Percentiles rank a stretch among this genome's conserved stretches.
Evolutionary conservation across 2,113 vertebrate species (phyloP).

Genomic region (Saimiri boliviensis): DNA sequence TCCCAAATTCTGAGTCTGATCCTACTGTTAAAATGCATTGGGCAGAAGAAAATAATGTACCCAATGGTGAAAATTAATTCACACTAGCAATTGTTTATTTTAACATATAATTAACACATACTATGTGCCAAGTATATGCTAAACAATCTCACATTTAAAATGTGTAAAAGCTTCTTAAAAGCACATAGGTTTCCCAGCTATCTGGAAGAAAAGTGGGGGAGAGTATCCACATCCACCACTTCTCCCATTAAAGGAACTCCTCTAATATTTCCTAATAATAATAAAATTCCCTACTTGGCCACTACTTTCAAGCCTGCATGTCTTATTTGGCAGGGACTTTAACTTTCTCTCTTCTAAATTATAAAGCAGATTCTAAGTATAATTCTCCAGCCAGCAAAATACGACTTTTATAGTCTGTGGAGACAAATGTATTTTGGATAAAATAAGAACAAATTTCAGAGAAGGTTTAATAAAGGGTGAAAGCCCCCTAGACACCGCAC

Average conservation of each 20-base stretch:
- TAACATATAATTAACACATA: background rate
- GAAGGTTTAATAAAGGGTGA: conserved; percentile 18
- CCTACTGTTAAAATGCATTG: background rate
- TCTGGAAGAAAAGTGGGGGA: background rate
- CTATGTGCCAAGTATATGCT: background rate
- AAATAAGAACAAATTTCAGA: conserved; percentile 67
- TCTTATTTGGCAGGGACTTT: conserved; percentile 55
- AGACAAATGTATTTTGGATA: conserved; percentile 72
- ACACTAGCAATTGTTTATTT: background rate
- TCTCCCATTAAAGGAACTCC: background rate
- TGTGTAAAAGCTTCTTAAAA: background rate
- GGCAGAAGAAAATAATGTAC: conserved; percentile 1
- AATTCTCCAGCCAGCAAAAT: conserved; percentile 53
- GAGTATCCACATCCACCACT: background rate
- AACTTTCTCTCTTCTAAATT: conserved; percentile 48
- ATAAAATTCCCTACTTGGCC: conserved; percentile 28
- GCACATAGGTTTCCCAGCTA: background rate
- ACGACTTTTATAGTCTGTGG: conserved; percentile 23
- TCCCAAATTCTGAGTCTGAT: background rate
- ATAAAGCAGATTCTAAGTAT: conserved; percentile 52
- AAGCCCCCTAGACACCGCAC: background rate
- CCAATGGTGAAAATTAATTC: background rate
- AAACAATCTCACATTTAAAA: conserved; percentile 39
- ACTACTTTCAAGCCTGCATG: conserved; percentile 35
- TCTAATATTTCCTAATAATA: conserved; percentile 56